phyloP scores from a whole-genome alignment of 1,140 invertebrate genomes.

The Drosophila nannoptera region DNA sequence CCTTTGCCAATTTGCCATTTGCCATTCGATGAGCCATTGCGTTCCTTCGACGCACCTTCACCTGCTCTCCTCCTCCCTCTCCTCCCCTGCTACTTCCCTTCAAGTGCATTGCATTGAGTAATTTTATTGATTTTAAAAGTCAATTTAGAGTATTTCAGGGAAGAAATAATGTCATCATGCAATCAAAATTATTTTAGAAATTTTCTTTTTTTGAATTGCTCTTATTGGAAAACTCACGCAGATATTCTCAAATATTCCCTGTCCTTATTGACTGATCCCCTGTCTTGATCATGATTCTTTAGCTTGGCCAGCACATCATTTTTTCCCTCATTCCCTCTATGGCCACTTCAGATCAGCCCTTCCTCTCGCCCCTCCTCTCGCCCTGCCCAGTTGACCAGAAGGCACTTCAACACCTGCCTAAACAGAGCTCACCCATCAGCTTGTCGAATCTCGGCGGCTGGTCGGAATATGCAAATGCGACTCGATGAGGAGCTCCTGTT shows the following conservation, averaged over 20 bases:
- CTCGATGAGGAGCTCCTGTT: slow-evolving; percentile 33
- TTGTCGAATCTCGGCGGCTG: not conserved
- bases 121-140: slow-evolving; percentile 70
- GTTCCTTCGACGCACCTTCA: not conserved
- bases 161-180: too few species aligned
- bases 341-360: not conserved
- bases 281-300: not conserved
- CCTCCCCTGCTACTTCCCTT: not conserved
- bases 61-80: not conserved
- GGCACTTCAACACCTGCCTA: slow-evolving; percentile 59
- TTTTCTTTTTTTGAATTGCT: too few species aligned
- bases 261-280: not conserved
- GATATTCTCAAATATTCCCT: too few species aligned
- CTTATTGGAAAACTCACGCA: too few species aligned
- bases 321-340: too few species aligned
- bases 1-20: slow-evolving; percentile 29
- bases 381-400: slow-evolving; percentile 15
- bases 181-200: too few species aligned
- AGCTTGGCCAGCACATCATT: too few species aligned
- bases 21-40: slow-evolving; percentile 38
- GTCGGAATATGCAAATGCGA: slow-evolving; percentile 22
- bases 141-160: slow-evolving; percentile 27
- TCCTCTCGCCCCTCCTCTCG: not conserved
- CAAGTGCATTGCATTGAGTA: slow-evolving; percentile 43
- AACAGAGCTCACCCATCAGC: slow-evolving; percentile 24